Evolutionary conservation across 2,888 invertebrate species (phyloP), one percentile per base, ranked within the genome.

Genomic region (Oxytorus armatus): DNA sequence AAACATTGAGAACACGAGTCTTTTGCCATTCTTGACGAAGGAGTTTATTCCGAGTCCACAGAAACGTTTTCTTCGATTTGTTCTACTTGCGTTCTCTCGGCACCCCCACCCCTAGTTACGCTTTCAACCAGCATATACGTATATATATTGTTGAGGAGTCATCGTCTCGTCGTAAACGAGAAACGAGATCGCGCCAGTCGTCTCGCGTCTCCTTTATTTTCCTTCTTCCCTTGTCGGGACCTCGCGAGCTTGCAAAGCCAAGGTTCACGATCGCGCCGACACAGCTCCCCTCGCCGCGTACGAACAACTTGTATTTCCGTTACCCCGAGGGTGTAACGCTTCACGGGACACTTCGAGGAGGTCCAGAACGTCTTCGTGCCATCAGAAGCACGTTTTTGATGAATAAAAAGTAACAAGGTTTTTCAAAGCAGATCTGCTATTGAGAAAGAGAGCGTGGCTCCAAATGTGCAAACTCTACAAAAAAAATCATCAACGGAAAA

Each of bases 231-330:
- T 25, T 61, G 39, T 53, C 23, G 36, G 29, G 57, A 66, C 36
- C 65, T 47, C 65, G 33, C 74, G 47, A 74, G 65, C 55, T 66
- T 39, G 53, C 63, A 63, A 69, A 80, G 77, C 80, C 73, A 80
- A 77, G 73, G 77, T 80, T 77, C 69, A 80, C 68, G 68, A 65
- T 79, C 69, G 25, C 73, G 21, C 10, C 65, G 55, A 70, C 57
- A 36, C 57, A 23, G 33, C 11, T 47, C 33, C 33, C 16, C 29
- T 14, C 36, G 7, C 18, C 42, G 11, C 55, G 44, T 63, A 63
- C 23, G 47, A 51, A 55, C 25, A 16, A 47, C 49, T 57, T 57
- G 65, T 29, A 74, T 65, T 65, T 57, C 51, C 65, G 55, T 74
- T 36, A 65, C 63, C 25, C 55, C 47, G 49, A 16, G 55, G n/a